Percentiles rank a stretch among this genome's conserved stretches.
These are phyloP conservation scores for Harpalus rubripes DNA, from an alignment of 2,888 invertebrate genomes.

Conservation along the genomic window DNA sequence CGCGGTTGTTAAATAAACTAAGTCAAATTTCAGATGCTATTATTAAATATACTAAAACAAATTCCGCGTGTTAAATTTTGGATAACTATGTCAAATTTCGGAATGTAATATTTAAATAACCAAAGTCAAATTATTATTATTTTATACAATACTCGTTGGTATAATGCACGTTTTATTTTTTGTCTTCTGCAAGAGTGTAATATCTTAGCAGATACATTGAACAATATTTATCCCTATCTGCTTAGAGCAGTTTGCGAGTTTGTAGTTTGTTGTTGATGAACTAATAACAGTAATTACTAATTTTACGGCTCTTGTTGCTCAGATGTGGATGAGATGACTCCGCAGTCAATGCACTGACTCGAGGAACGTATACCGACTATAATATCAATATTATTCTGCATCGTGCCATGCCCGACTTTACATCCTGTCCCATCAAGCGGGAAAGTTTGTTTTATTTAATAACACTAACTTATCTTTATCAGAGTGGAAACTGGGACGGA, in stretches of 20 bases:
- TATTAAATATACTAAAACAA: too few relatives aligned
- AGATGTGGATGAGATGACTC: constrained; percentile 19
- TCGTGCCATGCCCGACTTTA: not conserved
- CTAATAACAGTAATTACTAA: constrained; percentile 40
- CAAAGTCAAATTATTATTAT: too few relatives aligned
- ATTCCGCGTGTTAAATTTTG: too few relatives aligned
- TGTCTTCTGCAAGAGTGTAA: not conserved
- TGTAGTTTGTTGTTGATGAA: constrained; percentile 52
- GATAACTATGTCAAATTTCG: too few relatives aligned
- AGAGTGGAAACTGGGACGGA: not conserved
- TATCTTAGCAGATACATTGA: not conserved
- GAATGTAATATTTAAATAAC: too few relatives aligned
- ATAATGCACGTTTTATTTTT: not conserved
- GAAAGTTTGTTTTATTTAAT: constrained; percentile 10
- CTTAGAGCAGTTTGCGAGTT: constrained; percentile 19
- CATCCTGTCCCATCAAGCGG: not conserved
- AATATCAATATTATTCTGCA: constrained; percentile 33
- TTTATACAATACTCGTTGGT: too few relatives aligned
- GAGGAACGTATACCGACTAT: not conserved
- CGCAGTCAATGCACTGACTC: constrained; percentile 7
- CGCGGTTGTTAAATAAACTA: too few relatives aligned
- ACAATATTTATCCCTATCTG: constrained; percentile 9
- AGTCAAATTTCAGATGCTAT: too few relatives aligned
- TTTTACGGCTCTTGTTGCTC: constrained; percentile 31
- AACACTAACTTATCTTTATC: constrained; percentile 5